phyloP scores from a whole-genome alignment of 1,140 invertebrate genomes.

The Papilio helenus region DNA sequence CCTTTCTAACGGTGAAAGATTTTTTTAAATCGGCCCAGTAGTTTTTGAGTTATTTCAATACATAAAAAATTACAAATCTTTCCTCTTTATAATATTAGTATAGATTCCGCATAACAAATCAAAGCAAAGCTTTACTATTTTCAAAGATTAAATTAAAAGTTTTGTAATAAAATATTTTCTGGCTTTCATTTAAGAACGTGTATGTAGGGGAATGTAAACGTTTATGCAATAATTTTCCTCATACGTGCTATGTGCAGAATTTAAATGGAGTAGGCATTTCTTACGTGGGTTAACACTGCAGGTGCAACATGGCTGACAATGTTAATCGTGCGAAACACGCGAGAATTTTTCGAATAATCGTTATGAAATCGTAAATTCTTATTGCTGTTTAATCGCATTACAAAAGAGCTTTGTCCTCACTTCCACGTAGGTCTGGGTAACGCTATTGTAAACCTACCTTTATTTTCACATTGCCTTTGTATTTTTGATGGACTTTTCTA shows the following conservation, averaged over 20 bases:
- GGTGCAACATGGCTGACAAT: slow-evolving; percentile 47
- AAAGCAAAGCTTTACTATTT: not conserved
- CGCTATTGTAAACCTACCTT: slow-evolving; percentile 30
- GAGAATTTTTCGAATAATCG: slow-evolving; percentile 68
- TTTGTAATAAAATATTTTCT: not conserved
- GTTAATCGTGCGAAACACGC: slow-evolving; percentile 55
- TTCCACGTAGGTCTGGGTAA: slow-evolving; percentile 41
- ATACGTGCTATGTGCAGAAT: slow-evolving; percentile 33
- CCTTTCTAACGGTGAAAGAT: no score
- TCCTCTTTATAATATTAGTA: no score
- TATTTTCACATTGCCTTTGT: not conserved
- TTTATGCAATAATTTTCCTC: slow-evolving; percentile 25
- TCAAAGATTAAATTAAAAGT: not conserved
- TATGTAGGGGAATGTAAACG: slow-evolving; percentile 14
- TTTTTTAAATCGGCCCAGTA: no score
- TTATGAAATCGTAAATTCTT: slow-evolving; percentile 69
- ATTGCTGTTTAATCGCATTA: slow-evolving; percentile 67
- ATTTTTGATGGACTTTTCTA: not conserved
- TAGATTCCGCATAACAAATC: not conserved
- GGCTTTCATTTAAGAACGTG: not conserved
- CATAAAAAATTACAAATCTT: no score
- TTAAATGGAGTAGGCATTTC: slow-evolving; percentile 35
- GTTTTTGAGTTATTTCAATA: no score
- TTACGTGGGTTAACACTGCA: slow-evolving; percentile 45
- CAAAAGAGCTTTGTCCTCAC: slow-evolving; percentile 64